Percentiles rank a stretch among this genome's conserved stretches.
These are phyloP conservation scores for Ylistrum balloti DNA, from an alignment of 1,140 invertebrate species.

Conservation along the genomic window DNA sequence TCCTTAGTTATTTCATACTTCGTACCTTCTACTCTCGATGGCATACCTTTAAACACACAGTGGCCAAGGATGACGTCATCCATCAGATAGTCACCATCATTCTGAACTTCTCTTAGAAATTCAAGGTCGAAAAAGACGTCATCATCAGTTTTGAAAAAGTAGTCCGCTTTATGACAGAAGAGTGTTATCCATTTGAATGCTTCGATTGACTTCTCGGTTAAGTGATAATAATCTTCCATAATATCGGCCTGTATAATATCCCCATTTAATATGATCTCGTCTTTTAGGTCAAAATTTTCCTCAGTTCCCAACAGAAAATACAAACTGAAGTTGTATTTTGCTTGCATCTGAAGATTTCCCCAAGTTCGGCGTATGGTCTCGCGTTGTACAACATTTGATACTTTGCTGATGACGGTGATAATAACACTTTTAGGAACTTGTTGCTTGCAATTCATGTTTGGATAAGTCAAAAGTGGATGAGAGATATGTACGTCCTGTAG, in stretches of 20 bases:
- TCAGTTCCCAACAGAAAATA: neutral
- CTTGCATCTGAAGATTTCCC: neutral
- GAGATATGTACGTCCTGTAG: no score
- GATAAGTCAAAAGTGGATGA: neutral
- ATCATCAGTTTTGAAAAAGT: neutral
- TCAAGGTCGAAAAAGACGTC: neutral
- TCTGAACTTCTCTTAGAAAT: neutral
- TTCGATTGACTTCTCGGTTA: neutral
- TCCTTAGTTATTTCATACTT: no score
- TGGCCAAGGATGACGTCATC: no score
- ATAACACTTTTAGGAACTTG: neutral
- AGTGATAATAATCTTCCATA: neutral
- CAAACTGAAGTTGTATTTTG: neutral
- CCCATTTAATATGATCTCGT: neutral
- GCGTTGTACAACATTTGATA: neutral
- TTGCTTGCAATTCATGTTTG: neutral
- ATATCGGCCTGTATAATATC: neutral
- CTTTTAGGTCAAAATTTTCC: neutral
- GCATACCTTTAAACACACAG: no score
- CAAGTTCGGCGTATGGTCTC: neutral
- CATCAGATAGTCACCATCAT: neutral
- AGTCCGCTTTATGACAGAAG: neutral
- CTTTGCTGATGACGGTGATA: neutral
- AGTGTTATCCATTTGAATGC: neutral
- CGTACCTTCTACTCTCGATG: no score